These are phyloP conservation scores for Sinocyclocheilus anophthalmus DNA, from an alignment of 2,113 vertebrate species.

Conservation along the genomic window DNA sequence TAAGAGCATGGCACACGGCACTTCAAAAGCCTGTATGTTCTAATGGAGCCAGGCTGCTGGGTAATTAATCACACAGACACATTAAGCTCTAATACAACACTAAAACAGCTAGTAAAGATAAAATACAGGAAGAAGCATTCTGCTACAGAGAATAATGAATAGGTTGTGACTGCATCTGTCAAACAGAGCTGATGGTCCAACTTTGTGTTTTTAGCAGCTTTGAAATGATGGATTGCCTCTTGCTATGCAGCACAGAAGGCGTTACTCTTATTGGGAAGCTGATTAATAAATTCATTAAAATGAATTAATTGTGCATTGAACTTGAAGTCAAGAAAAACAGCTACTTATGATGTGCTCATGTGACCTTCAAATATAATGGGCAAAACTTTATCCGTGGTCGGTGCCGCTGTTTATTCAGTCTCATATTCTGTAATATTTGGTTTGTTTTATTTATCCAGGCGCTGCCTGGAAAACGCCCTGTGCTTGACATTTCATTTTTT, in stretches of 20 bases:
- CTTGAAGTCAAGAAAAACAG: constrained; percentile 4
- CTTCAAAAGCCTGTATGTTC: constrained; percentile 26
- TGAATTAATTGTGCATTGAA: not conserved
- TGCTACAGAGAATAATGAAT: constrained; percentile 18
- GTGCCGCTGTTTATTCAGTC: not conserved
- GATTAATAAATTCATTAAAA: constrained; percentile 36
- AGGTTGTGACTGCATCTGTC: constrained; percentile 18
- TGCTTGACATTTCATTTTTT: not conserved
- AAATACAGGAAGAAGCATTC: constrained; percentile 9
- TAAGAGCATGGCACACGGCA: not conserved
- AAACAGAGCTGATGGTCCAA: not conserved
- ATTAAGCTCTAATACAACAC: constrained; percentile 10
- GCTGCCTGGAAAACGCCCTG: not conserved
- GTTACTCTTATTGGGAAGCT: constrained; percentile 11
- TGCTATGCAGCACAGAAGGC: not conserved
- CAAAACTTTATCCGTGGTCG: not conserved
- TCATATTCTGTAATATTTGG: not conserved
- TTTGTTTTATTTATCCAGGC: not conserved
- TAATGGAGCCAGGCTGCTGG: constrained; percentile 25
- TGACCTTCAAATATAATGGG: not conserved
- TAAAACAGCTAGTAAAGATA: constrained; percentile 25
- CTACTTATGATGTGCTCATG: not conserved
- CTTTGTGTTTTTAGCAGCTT: not conserved
- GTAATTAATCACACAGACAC: constrained; percentile 47
- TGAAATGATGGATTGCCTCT: constrained; percentile 38